phyloP scores from a whole-genome alignment of 2,113 vertebrate genomes.

The Clarias magur region DNA sequence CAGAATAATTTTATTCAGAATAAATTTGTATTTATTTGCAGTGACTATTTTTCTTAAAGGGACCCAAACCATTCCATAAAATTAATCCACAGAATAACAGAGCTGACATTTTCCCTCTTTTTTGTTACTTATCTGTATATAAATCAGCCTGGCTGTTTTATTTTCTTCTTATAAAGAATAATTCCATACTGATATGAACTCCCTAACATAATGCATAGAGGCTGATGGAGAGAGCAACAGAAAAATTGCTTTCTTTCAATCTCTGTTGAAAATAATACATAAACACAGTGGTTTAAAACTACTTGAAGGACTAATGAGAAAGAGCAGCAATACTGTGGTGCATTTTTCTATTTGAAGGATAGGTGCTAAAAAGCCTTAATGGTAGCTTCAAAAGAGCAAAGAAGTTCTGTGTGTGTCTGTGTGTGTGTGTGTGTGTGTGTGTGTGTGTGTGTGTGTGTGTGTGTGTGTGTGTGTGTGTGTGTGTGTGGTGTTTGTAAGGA shows the following conservation, averaged over 20 bases:
- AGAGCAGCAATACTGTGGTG: not conserved
- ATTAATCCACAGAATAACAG: not conserved
- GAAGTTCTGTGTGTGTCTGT: not conserved
- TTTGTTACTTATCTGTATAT: not conserved
- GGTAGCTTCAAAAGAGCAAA: conserved; percentile 16
- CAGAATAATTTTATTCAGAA: not conserved
- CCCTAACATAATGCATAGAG: not conserved
- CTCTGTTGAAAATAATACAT: not conserved
- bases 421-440: conserved; percentile 14
- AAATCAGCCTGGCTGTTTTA: not conserved
- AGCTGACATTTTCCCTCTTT: not conserved
- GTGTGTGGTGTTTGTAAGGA: not conserved
- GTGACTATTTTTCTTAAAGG: not conserved
- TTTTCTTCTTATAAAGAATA: not conserved
- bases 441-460: conserved; percentile 6
- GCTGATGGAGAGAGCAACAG: not conserved
- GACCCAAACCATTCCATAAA: not conserved
- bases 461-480: conserved; percentile 5
- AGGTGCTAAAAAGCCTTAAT: not conserved
- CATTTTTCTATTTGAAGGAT: not conserved
- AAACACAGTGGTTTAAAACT: conserved; percentile 4
- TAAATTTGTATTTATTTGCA: not conserved
- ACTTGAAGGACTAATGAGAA: not conserved
- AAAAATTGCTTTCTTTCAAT: not conserved
- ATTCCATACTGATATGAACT: not conserved